Evolutionary conservation across 2,113 vertebrate species (phyloP), one percentile per base, ranked within the genome.

Genomic region (Poeciliopsis retropinna): DNA sequence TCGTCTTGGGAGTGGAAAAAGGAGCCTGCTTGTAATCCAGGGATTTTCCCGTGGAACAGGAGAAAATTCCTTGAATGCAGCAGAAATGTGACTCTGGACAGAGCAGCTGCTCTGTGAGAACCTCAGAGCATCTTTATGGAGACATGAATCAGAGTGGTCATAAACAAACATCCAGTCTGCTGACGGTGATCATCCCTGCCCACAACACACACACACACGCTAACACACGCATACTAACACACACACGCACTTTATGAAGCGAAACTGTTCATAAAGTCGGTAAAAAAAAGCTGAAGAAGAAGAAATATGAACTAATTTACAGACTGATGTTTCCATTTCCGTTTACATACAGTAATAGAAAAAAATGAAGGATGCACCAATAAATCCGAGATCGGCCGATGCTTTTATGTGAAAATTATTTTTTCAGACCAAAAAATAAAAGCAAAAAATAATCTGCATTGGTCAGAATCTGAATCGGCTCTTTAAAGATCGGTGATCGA

Each of bases 121-220:
- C 62, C 44, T n/a, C 72, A 12, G 51, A 67, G 84, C 82, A 66
- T 86, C 82, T 75, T 77, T 64, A 82, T 37, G 75, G 73, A 70
- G 0, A 1, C 61, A 76, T 83, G 80, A 88, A 78, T 89, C 87
- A 85, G 5, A 1, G 47, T 4, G 64, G 29, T 22, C 75, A 76
- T 82, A 87, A 85, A 90, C 86, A 90, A 86, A 88, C 72, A 60
- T 67, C 19, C 80, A 30, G 80, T 32, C 76, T 34, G 83, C 65
- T 34, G 47, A 62, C 65, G 67, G 78, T 1, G 1, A n/a, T 15
- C 66, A 71, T 69, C 63, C 32, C 68, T 60, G 61, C 57, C 44
- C 29, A 73, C 66, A 74, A 79, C 30, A 69, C 67, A 69, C 71
- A 74, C 63, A 67, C 51, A 15, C 44, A 4, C 4, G 13, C 2